Evolutionary conservation across 2,797 vertebrate species (phyloP), one percentile per base, ranked within the genome.

Genomic region (Pyrocephalus nanus): DNA sequence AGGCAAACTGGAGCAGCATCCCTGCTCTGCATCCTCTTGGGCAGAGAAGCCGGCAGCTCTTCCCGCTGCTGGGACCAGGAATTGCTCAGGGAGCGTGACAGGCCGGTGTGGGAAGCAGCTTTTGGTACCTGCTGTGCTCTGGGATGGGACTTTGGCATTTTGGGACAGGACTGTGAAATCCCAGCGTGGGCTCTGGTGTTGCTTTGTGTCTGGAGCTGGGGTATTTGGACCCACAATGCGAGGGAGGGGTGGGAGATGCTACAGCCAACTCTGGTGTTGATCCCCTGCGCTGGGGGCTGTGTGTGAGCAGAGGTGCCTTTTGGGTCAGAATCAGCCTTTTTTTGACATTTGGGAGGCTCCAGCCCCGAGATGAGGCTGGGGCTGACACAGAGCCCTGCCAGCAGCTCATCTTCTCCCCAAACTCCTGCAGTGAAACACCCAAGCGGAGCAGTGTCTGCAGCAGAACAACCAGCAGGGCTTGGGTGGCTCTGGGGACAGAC

Each of bases 131-230:
- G 58, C 69, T 11, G 6, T 9, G 12, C 36, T 48, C 27, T 79
- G 69, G 25, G 21, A 8, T 15, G 32, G 23, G 9, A 10, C 4
- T 34, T 47, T 6, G 21, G 47, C 27, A 14, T 34, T 66, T 81
- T 43, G 61, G 82, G 93, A 2, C 23, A 25, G 50, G 48, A 16
- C 32, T 22, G 13, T 21, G 30, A 51, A 45, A 50, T 50, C 32
- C 30, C 36, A 12, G n/a, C 0, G 0, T 5, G 11, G 45, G 55
- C 40, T 84, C 12, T 30, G 2, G 0, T 0, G 0, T 10, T 20
- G 47, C 22, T 3, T 25, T 1, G 0, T 0, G 2, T 42, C 0
- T 82, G 60, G 0, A 40, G 47, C 2, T 2, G n/a, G 26, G 64
- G 17, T n/a, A 38, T 11, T 16, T 8, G 25, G 43, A 8, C 40